These are phyloP conservation scores for Protophormia terraenovae DNA, from an alignment of 2,888 invertebrate genomes.

Conservation along the genomic window DNA sequence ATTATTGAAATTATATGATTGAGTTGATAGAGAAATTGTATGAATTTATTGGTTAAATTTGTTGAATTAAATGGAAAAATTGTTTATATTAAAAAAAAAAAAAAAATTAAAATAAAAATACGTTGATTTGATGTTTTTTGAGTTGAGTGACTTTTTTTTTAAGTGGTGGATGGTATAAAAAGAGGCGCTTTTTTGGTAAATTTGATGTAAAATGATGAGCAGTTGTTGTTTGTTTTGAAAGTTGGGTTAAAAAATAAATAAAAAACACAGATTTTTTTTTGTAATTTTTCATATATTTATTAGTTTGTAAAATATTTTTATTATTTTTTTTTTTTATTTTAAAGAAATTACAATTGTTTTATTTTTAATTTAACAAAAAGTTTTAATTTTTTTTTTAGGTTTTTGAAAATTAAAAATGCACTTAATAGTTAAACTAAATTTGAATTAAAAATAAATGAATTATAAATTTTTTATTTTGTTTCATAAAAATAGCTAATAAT, in stretches of 20 bases:
- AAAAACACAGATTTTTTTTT: slow-evolving; percentile 56
- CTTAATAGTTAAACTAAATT: slow-evolving; percentile 63
- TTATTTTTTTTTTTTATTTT: slow-evolving; percentile 46
- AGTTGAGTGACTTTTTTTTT: slow-evolving; percentile 66
- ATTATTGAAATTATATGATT: slow-evolving; percentile 23
- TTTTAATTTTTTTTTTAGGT: neutral
- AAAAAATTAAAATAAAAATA: too few species aligned
- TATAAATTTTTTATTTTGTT: slow-evolving; percentile 3
- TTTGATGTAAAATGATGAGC: slow-evolving; percentile 60
- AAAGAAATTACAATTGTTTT: slow-evolving; percentile 55
- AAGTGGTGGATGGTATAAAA: slow-evolving; percentile 58
- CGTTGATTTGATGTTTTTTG: slow-evolving; percentile 62
- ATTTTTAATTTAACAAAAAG: slow-evolving; percentile 43
- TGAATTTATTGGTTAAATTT: slow-evolving; percentile 41
- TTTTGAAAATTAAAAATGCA: slow-evolving; percentile 60
- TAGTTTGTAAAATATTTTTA: slow-evolving; percentile 53
- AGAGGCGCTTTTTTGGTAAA: slow-evolving; percentile 57
- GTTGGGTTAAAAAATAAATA: slow-evolving; percentile 28
- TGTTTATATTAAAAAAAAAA: neutral
- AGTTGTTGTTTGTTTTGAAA: slow-evolving; percentile 22
- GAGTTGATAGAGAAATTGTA: slow-evolving; percentile 17
- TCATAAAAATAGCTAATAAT: neutral
- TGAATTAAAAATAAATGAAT: slow-evolving; percentile 57
- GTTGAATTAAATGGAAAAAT: slow-evolving; percentile 12
- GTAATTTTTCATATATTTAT: slow-evolving; percentile 54